A percentile compares a stretch with the other conserved stretches of the same genome.
Conservation (phyloP, 2,888 invertebrate genomes). For the Hoplodrina blanda region DNA sequence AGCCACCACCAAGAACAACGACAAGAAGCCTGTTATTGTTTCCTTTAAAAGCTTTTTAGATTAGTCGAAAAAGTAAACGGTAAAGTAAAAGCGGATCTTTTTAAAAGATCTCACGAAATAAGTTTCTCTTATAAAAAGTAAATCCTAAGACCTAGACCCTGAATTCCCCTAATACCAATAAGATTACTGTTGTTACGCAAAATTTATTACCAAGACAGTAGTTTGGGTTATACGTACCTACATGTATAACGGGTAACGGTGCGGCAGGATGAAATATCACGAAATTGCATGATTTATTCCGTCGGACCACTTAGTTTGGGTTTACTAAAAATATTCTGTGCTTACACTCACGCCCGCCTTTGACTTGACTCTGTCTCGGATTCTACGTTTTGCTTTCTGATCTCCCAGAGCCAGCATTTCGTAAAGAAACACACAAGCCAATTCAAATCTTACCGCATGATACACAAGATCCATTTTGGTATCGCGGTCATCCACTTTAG, state of each 20-base stretch:
- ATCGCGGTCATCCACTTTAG: conserved; percentile 68
- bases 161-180: conserved; percentile 2
- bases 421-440: conserved; percentile 67
- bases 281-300: conserved; percentile 73
- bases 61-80: background rate
- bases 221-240: background rate
- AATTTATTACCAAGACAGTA: conserved; percentile 14
- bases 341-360: conserved; percentile 79
- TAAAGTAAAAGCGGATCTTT: background rate
- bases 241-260: conserved; percentile 15
- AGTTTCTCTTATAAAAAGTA: background rate
- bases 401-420: conserved; percentile 69
- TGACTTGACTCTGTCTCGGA: conserved; percentile 82
- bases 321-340: conserved; percentile 80
- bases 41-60: conserved; percentile 6
- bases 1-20: background rate
- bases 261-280: conserved; percentile 49
- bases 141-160: conserved; percentile 4
- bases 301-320: conserved; percentile 70
- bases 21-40: background rate
- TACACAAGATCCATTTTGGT: conserved; percentile 67
- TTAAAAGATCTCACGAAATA: conserved; percentile 6
- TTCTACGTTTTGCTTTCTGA: conserved; percentile 81
- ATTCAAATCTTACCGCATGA: conserved; percentile 69
- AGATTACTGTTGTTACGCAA: conserved; percentile 28